Evolutionary conservation across 2,113 vertebrate species (phyloP), one percentile per base, ranked within the genome.

Genomic region (Copsychus sechellarum): DNA sequence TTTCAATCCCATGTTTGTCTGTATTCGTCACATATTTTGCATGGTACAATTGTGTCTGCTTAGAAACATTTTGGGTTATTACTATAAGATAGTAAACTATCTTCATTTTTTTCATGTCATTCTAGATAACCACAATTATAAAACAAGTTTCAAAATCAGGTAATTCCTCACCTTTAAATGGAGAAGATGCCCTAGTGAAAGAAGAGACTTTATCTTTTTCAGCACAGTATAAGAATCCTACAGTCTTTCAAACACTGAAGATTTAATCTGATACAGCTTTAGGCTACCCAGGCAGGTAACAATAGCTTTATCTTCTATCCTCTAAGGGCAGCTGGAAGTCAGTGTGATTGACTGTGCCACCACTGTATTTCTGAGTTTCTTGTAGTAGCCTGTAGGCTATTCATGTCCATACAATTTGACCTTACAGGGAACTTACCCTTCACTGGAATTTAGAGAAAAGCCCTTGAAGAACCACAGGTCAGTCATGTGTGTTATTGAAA

Each of bases 251-350:
- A 87, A 94, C 74, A 74, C 61, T 34, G 29, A 67, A 89, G 84
- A 91, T 93, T 73, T 96, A 95, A 96, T 95, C 93, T 62, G 74
- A 31, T 90, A 38, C 2, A 0, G 78, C 89, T 94, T 87, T 69
- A 93, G 96, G 93, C 94, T 85, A 85, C 66, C 80, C 84, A 66
- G 64, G 81, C 78, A 94, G 89, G 87, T 90, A 92, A 95, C 94
- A 97, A 94, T 77, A 87, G 94, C 93, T 95, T 95, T 90, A 95
- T 94, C 95, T 93, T 82, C 89, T 64, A 8, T 81, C 73, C 73
- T 91, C 70, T 88, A 89, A 87, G 81, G 93, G 70, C 70, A 92
- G 81, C 69, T 87, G 62, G 81, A 94, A 94, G 84, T 90, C 94
- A 72, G 3, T 54, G 93, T 91, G 91, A 97, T 91, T 95, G 89